Percentiles rank a stretch among this genome's conserved stretches.
Conservation (phyloP, 2,113 vertebrate species). For the Pithys albifrons region DNA sequence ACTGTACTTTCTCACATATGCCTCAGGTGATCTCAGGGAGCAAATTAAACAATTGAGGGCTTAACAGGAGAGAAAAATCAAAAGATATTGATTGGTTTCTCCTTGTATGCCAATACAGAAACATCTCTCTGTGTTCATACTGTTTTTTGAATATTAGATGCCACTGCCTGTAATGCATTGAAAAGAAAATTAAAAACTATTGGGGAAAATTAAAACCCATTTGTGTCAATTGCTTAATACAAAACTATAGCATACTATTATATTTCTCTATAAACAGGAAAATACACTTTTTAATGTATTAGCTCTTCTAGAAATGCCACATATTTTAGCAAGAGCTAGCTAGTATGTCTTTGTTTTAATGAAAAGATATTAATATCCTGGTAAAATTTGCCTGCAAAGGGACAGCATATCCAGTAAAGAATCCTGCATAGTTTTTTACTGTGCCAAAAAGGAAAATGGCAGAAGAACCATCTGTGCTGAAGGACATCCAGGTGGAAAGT, state of each 20-base stretch:
- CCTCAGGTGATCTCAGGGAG: conserved; percentile 29
- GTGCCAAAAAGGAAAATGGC: neutral
- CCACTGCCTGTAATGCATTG: neutral
- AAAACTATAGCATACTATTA: neutral
- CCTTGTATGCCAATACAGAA: conserved; percentile 1
- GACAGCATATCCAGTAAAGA: neutral
- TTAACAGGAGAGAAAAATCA: conserved; percentile 67
- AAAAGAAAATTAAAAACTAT: neutral
- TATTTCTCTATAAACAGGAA: neutral
- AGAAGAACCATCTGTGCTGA: neutral
- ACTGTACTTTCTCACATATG: neutral
- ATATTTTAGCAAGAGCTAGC: neutral
- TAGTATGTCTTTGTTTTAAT: neutral
- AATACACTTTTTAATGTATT: neutral
- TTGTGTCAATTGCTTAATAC: neutral
- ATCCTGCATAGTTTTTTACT: neutral
- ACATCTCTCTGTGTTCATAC: neutral
- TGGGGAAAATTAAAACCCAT: neutral
- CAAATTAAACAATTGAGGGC: conserved; percentile 37
- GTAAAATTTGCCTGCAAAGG: neutral
- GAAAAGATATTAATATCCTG: neutral
- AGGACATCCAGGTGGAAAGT: neutral
- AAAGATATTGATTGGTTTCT: conserved; percentile 60
- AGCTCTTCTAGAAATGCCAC: neutral
- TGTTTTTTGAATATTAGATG: neutral